Conservation (phyloP, 2,113 vertebrate genomes). For the Nycticryphes semicollaris region DNA sequence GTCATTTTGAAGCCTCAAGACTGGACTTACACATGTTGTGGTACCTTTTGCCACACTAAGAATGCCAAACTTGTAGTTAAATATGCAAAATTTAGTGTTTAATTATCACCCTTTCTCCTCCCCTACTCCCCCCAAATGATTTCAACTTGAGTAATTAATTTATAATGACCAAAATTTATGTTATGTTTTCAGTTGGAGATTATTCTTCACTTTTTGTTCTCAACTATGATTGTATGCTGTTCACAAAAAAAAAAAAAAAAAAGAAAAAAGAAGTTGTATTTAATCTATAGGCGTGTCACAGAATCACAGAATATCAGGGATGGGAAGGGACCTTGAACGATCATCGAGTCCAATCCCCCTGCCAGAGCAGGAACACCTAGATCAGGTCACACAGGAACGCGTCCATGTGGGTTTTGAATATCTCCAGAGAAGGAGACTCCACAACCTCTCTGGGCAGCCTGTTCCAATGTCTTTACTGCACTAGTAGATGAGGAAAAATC, state of each 20-base stretch:
- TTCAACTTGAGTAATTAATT: neutral
- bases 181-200: neutral
- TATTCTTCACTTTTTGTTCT: neutral
- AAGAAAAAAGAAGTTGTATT: neutral
- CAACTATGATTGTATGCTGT: neutral
- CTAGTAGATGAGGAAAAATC: neutral
- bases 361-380: too few relatives aligned
- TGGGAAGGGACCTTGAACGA: too few relatives aligned
- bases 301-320: too few relatives aligned
- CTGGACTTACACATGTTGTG: neutral
- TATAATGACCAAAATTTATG: neutral
- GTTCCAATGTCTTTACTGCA: neutral
- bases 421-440: too few relatives aligned
- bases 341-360: too few relatives aligned
- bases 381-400: too few relatives aligned
- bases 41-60: neutral
- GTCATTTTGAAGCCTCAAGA: neutral
- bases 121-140: neutral
- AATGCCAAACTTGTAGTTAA: neutral
- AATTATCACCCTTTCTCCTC: neutral
- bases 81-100: neutral
- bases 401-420: too few relatives aligned
- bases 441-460: too few relatives aligned
- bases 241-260: neutral
- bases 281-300: neutral